These are phyloP conservation scores for Protomyctophum bolini DNA, from an alignment of 2,113 vertebrate species.

Conservation along the genomic window DNA sequence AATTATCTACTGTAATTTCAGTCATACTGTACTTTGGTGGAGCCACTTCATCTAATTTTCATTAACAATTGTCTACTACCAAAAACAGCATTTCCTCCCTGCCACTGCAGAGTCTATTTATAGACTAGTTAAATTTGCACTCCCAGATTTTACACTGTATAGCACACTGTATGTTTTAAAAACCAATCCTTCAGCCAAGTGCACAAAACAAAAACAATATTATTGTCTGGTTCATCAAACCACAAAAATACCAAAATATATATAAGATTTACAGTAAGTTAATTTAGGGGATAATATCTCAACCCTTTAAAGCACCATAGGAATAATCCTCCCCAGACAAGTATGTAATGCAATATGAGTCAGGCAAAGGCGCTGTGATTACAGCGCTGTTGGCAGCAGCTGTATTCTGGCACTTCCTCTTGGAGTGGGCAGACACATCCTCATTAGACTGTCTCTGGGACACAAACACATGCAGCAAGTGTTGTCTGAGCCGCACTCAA, in stretches of 20 bases:
- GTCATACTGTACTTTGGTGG: background rate
- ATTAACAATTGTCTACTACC: background rate
- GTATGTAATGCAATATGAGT: constrained; percentile 46
- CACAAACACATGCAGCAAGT: constrained; percentile 78
- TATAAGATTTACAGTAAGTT: background rate
- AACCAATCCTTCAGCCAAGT: background rate
- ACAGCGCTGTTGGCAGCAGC: constrained; percentile 81
- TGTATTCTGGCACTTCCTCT: constrained; percentile 75
- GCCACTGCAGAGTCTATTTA: background rate
- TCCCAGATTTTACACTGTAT: no score
- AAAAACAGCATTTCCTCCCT: background rate
- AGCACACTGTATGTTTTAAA: background rate
- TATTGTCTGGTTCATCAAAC: background rate
- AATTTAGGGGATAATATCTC: constrained; percentile 3
- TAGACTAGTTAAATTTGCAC: background rate
- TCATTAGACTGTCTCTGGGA: constrained; percentile 81
- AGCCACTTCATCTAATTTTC: background rate
- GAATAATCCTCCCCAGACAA: constrained; percentile 18
- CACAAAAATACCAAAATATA: constrained; percentile 16
- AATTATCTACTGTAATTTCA: background rate
- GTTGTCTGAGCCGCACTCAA: constrained; percentile 77
- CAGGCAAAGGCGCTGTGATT: constrained; percentile 79
- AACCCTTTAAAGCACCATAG: constrained; percentile 7
- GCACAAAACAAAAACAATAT: background rate
- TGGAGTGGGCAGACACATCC: constrained; percentile 74